Base-by-base conservation (phyloP, 2,113 vertebrate species). In the Nothocercus julius region DNA sequence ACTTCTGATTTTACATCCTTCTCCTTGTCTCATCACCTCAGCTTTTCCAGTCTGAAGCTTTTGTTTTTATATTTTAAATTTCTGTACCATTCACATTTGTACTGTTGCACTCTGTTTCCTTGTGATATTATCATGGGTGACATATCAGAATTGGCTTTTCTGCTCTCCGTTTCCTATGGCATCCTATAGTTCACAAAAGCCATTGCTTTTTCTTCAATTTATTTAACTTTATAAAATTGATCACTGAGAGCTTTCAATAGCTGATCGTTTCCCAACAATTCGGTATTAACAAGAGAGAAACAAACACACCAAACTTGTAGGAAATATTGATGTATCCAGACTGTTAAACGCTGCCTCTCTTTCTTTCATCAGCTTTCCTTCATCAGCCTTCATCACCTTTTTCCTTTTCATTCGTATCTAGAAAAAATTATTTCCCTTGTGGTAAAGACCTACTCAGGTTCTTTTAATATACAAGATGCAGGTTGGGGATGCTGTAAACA, bases 81-180 rank as follows among this genome's bases (percentile, higher is more conserved):
- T 63, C n/a, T 75, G 17, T 83, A 18, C 40, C n/a, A 63, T 90
- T 96, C 38, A 82, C 28, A 86, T 89, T 78, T 82, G 47, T 86
- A 64, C 81, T 36, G 49, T 56, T 74, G 56, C 30, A 70, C 54
- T 94, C 87, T 38, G 17, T 87, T 91, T 90, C 73, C 83, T 93
- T 89, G 47, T 72, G 80, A 74, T 96, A 45, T 94, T 92, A 34
- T 51, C 62, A 38, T 79, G 69, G 47, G 64, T 89, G 62, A 47
- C 38, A 11, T 84, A 20, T 89, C 83, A 87, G 74, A 93, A 85
- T 58, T 90, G 58, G 47, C 81, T 94, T 94, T 92, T 94, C 81
- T 93, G 69, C 66, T 40, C 47, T 91, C 77, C 30, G 36, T 93
- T 90, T 92, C 70, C 30, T 89, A 11, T 49, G 49, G 49, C 49